A percentile compares a stretch with the other conserved stretches of the same genome.
Conservation (phyloP, 1,140 invertebrate species). For the Leptoteleia sp. region DNA sequence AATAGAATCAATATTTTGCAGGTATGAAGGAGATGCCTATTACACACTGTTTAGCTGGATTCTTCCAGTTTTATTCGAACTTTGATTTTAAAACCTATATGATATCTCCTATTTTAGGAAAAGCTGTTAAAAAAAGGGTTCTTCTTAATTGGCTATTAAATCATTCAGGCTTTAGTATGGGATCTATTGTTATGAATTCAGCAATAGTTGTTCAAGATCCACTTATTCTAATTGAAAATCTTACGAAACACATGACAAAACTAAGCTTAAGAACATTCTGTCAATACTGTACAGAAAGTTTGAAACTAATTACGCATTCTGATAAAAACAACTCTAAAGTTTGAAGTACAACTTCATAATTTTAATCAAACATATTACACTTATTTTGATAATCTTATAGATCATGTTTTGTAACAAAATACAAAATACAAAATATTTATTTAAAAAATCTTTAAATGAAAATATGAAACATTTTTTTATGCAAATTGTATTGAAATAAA, state of each 20-base stretch:
- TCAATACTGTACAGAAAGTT: too few relatives aligned
- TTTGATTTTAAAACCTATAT: conserved; percentile 3
- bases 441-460: too few relatives aligned
- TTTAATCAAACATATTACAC: too few relatives aligned
- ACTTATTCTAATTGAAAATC: conserved; percentile 6
- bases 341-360: conserved; percentile 39
- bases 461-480: too few relatives aligned
- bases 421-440: too few relatives aligned
- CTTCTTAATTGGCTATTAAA: neutral
- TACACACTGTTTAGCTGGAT: neutral
- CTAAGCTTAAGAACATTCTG: conserved; percentile 35
- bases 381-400: too few relatives aligned
- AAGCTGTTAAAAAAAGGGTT: neutral
- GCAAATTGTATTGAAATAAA: too few relatives aligned
- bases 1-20: too few relatives aligned
- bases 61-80: conserved; percentile 1
- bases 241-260: conserved; percentile 72
- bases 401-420: too few relatives aligned
- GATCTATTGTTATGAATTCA: neutral
- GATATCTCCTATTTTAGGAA: conserved; percentile 3
- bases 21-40: too few relatives aligned
- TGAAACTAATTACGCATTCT: too few relatives aligned
- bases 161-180: neutral
- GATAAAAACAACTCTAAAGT: too few relatives aligned
- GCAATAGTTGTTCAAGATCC: conserved; percentile 21